A percentile compares a stretch with the other conserved stretches of the same genome.
These are phyloP conservation scores for Theocolax elegans DNA, from an alignment of 1,140 invertebrate species.

Conservation along the genomic window DNA sequence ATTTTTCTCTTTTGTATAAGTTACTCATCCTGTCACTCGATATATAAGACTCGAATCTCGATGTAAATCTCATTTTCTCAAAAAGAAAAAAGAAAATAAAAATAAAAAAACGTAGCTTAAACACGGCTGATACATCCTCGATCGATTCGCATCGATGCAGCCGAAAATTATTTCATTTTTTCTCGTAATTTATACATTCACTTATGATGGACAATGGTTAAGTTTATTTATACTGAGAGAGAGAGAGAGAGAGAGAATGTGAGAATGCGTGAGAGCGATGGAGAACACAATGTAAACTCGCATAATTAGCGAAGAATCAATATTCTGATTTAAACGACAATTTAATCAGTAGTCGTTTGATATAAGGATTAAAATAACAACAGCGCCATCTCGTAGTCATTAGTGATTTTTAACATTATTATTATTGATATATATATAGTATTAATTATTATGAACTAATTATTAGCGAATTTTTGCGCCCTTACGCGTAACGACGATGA, in stretches of 20 bases:
- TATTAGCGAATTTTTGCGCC: constrained; percentile 42
- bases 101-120: no score
- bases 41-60: constrained; percentile 39
- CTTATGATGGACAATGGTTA: constrained; percentile 12
- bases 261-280: constrained; percentile 16
- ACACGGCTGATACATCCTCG: constrained; percentile 19
- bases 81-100: no score
- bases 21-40: constrained; percentile 29
- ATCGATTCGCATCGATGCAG: constrained; percentile 15
- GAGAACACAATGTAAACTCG: neutral
- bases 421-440: constrained; percentile 40
- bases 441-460: constrained; percentile 44
- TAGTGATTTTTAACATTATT: constrained; percentile 39
- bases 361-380: constrained; percentile 11
- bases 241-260: constrained; percentile 12
- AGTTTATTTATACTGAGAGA: constrained; percentile 31
- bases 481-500: constrained; percentile 10
- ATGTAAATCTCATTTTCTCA: constrained; percentile 39
- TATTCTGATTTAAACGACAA: constrained; percentile 8
- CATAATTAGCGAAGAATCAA: constrained; percentile 15
- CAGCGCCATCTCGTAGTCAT: constrained; percentile 39
- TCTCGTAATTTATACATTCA: constrained; percentile 35
- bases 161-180: constrained; percentile 10
- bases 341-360: constrained; percentile 16
- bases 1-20: constrained; percentile 27